Conservation (phyloP, 2,888 invertebrate species). For the Polylopha cassiicola region DNA sequence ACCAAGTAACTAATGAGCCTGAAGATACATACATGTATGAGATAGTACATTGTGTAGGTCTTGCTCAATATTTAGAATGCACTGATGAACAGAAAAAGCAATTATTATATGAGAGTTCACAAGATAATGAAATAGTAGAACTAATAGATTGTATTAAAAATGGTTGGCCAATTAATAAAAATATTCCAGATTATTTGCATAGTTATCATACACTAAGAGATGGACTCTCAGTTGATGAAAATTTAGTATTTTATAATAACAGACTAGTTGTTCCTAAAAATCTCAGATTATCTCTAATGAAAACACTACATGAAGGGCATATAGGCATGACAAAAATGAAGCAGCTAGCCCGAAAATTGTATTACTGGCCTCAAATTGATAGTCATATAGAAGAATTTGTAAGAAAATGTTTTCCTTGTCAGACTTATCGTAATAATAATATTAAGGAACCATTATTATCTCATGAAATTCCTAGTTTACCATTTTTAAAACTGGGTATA, state of each 20-base stretch:
- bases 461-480: slow-evolving; percentile 21
- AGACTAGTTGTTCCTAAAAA: slow-evolving; percentile 21
- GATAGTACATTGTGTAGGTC: slow-evolving; percentile 25
- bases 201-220: slow-evolving; percentile 21
- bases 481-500: slow-evolving; percentile 26
- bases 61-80: slow-evolving; percentile 21
- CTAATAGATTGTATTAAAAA: slow-evolving; percentile 16
- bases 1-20: background rate
- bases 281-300: slow-evolving; percentile 17
- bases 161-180: slow-evolving; percentile 22
- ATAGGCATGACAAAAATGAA: slow-evolving; percentile 37
- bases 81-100: slow-evolving; percentile 16
- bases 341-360: slow-evolving; percentile 29
- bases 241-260: slow-evolving; percentile 23
- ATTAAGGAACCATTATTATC: slow-evolving; percentile 23
- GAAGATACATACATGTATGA: slow-evolving; percentile 22
- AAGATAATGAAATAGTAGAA: slow-evolving; percentile 17
- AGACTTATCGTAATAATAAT: slow-evolving; percentile 27
- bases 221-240: slow-evolving; percentile 16
- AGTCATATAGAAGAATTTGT: slow-evolving; percentile 31
- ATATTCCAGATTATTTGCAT: slow-evolving; percentile 17
- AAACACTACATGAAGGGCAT: slow-evolving; percentile 35
- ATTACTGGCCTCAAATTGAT: slow-evolving; percentile 39
- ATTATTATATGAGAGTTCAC: slow-evolving; percentile 18
- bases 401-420: slow-evolving; percentile 23